Percentiles rank a stretch among this genome's conserved stretches.
Evolutionary conservation across 2,888 invertebrate species (phyloP).

Genomic region (Opisthograptis luteolata): DNA sequence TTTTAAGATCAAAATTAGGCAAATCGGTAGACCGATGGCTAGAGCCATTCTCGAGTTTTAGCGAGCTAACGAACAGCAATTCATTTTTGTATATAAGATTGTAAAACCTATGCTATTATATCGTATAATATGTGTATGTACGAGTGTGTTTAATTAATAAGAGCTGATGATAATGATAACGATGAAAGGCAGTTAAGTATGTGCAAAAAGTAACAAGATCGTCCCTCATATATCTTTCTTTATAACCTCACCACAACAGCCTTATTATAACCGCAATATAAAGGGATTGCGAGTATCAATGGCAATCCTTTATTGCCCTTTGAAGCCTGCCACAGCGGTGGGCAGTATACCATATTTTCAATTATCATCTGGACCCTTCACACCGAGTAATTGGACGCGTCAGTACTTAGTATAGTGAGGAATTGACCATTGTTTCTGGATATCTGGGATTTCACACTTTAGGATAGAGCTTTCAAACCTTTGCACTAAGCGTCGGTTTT

Average conservation of each 20-base stretch:
- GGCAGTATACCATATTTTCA: conserved; percentile 70
- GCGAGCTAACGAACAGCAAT: too few species aligned
- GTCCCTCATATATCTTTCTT: conserved; percentile 10
- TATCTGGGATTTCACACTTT: not conserved
- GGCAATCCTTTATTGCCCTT: conserved; percentile 35
- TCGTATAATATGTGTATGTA: too few species aligned
- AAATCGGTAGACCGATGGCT: too few species aligned
- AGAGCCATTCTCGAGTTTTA: too few species aligned
- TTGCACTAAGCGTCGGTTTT: too few species aligned
- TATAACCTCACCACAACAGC: not conserved
- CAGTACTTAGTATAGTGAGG: conserved; percentile 46
- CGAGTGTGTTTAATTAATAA: too few species aligned
- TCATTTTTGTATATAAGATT: too few species aligned
- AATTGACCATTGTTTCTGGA: conserved; percentile 6
- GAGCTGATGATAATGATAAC: not conserved
- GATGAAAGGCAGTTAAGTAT: not conserved
- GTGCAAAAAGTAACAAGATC: conserved; percentile 3
- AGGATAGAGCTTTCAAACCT: too few species aligned
- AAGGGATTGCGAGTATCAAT: conserved; percentile 7
- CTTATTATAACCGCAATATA: not conserved
- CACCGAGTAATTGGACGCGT: conserved; percentile 72
- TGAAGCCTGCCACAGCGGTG: conserved; percentile 5
- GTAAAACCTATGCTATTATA: too few species aligned
- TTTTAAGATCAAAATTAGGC: too few species aligned
- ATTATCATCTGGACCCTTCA: conserved; percentile 71